These are phyloP conservation scores for Scolopax bukidnonensis DNA, from an alignment of 2,797 vertebrate species.

Conservation along the genomic window DNA sequence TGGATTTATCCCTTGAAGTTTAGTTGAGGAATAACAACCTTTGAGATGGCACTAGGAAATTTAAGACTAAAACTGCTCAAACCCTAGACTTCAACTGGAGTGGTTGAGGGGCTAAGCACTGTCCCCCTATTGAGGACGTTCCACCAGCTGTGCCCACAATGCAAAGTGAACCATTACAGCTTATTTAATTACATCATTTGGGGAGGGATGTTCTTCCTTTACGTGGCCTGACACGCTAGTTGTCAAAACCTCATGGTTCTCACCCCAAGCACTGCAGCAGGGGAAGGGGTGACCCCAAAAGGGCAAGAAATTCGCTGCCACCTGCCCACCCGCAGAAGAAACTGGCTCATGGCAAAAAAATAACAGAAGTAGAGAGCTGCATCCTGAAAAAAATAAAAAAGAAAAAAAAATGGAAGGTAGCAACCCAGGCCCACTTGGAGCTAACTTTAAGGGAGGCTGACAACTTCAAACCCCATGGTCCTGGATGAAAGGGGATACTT, in stretches of 20 bases:
- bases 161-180: background rate
- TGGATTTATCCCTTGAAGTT: background rate
- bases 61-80: background rate
- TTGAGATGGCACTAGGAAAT: background rate
- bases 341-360: background rate
- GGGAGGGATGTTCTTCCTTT: background rate
- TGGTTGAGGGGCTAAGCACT: background rate
- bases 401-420: background rate
- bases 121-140: background rate
- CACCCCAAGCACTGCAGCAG: background rate
- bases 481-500: conserved; percentile 20
- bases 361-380: background rate
- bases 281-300: background rate
- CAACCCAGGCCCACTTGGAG: background rate
- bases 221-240: background rate
- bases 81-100: background rate
- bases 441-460: background rate
- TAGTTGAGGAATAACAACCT: background rate
- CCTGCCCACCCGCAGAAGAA: background rate
- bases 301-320: background rate
- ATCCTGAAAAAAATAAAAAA: background rate
- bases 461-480: background rate
- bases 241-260: background rate
- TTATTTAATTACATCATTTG: background rate
- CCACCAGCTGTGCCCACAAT: background rate